A percentile compares a stretch with the other conserved stretches of the same genome.
phyloP scores from a whole-genome alignment of 1,140 invertebrate species.

The Lordiphosa mommai region DNA sequence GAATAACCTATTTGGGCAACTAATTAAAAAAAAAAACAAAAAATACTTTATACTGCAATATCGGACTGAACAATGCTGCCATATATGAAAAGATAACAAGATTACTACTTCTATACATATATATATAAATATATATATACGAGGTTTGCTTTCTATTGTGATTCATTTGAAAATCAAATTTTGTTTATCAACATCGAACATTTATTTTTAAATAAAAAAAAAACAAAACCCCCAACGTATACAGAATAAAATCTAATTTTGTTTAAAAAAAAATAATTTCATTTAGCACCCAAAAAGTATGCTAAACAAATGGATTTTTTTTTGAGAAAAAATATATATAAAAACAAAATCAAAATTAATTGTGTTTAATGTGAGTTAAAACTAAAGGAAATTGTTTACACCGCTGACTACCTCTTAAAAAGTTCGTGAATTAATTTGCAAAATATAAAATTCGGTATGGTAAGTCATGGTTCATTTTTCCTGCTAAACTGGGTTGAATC shows the following conservation, averaged over 20 bases:
- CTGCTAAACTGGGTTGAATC: too few relatives aligned
- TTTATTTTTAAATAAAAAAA: slow-evolving; percentile 32
- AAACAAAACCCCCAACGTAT: slow-evolving; percentile 34
- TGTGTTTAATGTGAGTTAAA: slow-evolving; percentile 19
- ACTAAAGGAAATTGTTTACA: too few relatives aligned
- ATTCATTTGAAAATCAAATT: slow-evolving; percentile 72
- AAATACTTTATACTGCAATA: slow-evolving; percentile 46
- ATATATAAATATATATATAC: slow-evolving; percentile 36
- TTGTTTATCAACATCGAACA: slow-evolving; percentile 65
- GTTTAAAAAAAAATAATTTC: slow-evolving; percentile 24
- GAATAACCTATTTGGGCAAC: too few relatives aligned
- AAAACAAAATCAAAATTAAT: slow-evolving; percentile 28
- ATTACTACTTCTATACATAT: slow-evolving; percentile 18
- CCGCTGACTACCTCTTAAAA: too few relatives aligned
- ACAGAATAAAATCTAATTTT: slow-evolving; percentile 50
- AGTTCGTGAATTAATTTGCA: too few relatives aligned
- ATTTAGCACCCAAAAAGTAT: slow-evolving; percentile 18
- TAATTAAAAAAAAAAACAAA: slow-evolving; percentile 3
- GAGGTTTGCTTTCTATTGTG: slow-evolving; percentile 58
- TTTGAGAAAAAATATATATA: slow-evolving; percentile 8
- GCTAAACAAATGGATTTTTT: slow-evolving; percentile 4
- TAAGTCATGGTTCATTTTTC: too few relatives aligned
- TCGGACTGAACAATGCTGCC: slow-evolving; percentile 73
- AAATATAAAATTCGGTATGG: too few relatives aligned
- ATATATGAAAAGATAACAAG: slow-evolving; percentile 44